Conservation (phyloP, 2,888 invertebrate genomes). For the Kuschelorhynchus macadamiae region DNA sequence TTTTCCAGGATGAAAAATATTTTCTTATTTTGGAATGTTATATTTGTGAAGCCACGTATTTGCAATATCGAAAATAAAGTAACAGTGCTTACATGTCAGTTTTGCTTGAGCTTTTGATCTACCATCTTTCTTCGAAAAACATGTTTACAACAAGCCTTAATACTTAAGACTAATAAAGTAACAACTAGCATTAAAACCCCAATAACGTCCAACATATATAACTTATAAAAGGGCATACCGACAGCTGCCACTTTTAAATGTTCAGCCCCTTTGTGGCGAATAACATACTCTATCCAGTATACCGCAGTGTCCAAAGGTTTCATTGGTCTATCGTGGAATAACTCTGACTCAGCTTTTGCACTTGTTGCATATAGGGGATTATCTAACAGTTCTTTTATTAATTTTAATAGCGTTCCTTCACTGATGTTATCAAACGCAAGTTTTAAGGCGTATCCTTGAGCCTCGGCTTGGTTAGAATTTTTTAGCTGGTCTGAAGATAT, state of each 20-base stretch:
- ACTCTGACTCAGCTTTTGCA: constrained; percentile 53
- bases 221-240: constrained; percentile 58
- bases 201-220: constrained; percentile 57
- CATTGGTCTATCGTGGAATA: constrained; percentile 59
- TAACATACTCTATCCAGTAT: constrained; percentile 62
- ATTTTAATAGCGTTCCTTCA: constrained; percentile 12
- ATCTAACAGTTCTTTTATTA: constrained; percentile 34
- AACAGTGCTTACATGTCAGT: too few species aligned
- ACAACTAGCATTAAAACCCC: neutral
- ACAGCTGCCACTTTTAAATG: constrained; percentile 58
- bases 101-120: too few species aligned
- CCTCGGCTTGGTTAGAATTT: constrained; percentile 69
- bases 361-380: constrained; percentile 53
- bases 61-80: too few species aligned
- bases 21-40: too few species aligned
- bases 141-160: too few species aligned
- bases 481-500: constrained; percentile 71
- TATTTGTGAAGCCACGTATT: too few species aligned
- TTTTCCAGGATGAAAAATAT: too few species aligned
- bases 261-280: constrained; percentile 58
- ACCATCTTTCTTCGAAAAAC: too few species aligned
- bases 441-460: constrained; percentile 50
- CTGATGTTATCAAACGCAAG: constrained; percentile 61
- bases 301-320: constrained; percentile 59
- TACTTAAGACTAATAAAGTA: too few species aligned